Base-by-base conservation (phyloP, 2,113 vertebrate genomes). In the Calidris pugnax region DNA sequence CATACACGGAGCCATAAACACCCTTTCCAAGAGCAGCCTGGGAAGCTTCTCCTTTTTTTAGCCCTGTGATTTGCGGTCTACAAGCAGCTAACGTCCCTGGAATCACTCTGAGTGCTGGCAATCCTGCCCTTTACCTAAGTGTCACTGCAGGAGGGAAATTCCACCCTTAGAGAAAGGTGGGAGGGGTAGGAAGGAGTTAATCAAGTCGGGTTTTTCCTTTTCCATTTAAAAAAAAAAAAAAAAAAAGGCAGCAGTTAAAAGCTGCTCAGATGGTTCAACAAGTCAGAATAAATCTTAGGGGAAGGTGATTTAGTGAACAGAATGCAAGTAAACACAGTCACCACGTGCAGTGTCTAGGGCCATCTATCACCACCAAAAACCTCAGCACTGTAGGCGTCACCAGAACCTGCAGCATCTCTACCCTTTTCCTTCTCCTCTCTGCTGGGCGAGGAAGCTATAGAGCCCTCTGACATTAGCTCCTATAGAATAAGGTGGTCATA, bases 111-210 rank as follows among this genome's bases (percentile, higher is more conserved):
- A 87, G 67, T 23, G 37, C 41, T 53, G 45, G 13, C 0, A 1
- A 81, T 89, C 51, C 64, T 89, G 56, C 33, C 76, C 43, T 95
- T 79, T 37, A 84, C 16, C 24, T 27, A 60, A 8, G 4, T 47
- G 84, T 90, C 86, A 64, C 18, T 10, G 12, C 1, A 4, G 73
- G 77, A 95, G 66, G 80, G 90, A 89, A 97, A 94, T 82, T 89
- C 76, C 73, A 89, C 12, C 2, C 63, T 77, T 48, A 71, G 27
- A 92, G 56, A 90, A 86, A 80, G 39, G 67, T 90, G 64, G 80
- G 85, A 95, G 83, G 53, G 26, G 48, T 56, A 79, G 63, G 86
- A 92, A 91, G 57, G 73, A 95, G 91, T 94, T 96, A 85, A 92
- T 69, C 63, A 63, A 92, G 37, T 22, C 1, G 6, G 4, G 4